Evolutionary conservation across 1,140 invertebrate genomes (phyloP).

Genomic region (Macrocentrus cingulum): DNA sequence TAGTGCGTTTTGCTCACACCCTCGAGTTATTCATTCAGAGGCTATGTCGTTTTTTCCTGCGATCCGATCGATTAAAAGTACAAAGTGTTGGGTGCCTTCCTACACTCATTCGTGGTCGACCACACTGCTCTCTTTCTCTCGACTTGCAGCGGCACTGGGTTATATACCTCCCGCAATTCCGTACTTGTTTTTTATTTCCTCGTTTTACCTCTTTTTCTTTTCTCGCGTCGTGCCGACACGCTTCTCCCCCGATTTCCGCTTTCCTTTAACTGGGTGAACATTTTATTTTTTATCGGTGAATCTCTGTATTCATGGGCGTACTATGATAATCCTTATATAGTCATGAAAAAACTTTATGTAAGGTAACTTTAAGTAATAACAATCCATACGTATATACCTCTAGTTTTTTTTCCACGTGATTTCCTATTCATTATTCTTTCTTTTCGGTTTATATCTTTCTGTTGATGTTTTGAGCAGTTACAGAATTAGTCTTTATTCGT

Average conservation of each 20-base stretch:
- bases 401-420: too few species aligned
- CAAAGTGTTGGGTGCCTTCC: conserved; percentile 55
- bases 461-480: too few species aligned
- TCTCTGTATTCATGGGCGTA: conserved; percentile 44
- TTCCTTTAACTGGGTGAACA: conserved; percentile 25
- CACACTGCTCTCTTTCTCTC: conserved; percentile 37
- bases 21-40: conserved; percentile 26
- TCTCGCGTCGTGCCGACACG: conserved; percentile 19
- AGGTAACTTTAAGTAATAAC: too few species aligned
- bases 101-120: conserved; percentile 53
- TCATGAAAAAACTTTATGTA: too few species aligned
- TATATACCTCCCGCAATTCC: conserved; percentile 38
- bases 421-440: too few species aligned
- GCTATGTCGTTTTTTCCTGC: conserved; percentile 16
- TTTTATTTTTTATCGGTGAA: conserved; percentile 30
- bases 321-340: conserved; percentile 44
- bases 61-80: conserved; percentile 55
- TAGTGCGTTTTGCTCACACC: conserved; percentile 18
- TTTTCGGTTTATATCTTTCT: too few species aligned
- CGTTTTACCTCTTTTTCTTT: conserved; percentile 8
- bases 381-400: too few species aligned
- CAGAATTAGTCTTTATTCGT: too few species aligned
- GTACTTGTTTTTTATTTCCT: conserved; percentile 7
- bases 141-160: conserved; percentile 42
- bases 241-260: conserved; percentile 19